Evolutionary conservation across 2,888 invertebrate species (phyloP).

Genomic region (Cantharis rustica): DNA sequence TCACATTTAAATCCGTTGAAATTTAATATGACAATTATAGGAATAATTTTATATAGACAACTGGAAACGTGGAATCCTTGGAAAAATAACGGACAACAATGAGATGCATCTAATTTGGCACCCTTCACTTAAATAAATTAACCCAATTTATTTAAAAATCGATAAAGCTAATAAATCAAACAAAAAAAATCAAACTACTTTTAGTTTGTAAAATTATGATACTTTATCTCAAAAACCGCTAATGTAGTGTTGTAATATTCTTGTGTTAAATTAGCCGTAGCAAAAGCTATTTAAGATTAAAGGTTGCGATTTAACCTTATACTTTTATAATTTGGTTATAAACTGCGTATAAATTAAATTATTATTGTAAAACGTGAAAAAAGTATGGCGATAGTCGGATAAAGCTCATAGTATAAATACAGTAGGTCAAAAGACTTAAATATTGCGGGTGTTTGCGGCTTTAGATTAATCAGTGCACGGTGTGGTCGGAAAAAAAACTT

Average conservation of each 20-base stretch:
- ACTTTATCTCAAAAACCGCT: background rate
- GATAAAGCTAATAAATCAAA: background rate
- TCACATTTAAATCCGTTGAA: conserved; percentile 46
- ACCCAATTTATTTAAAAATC: background rate
- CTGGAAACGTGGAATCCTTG: conserved; percentile 29
- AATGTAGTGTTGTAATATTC: background rate
- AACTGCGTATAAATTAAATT: background rate
- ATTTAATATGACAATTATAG: conserved; percentile 51
- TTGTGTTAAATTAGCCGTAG: conserved; percentile 1
- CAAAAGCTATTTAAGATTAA: conserved; percentile 3
- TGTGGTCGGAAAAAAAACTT: background rate
- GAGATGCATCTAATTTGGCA: background rate
- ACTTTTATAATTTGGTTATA: background rate
- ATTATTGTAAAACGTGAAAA: background rate
- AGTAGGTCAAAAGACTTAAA: background rate
- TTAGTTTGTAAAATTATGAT: conserved; percentile 3
- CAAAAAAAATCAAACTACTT: background rate
- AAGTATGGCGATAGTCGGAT: background rate
- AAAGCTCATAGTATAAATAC: background rate
- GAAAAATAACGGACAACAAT: conserved; percentile 26
- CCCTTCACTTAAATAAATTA: background rate
- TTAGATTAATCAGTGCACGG: background rate
- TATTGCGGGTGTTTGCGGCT: background rate
- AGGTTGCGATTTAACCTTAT: background rate
- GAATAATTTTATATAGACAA: conserved; percentile 45